These are phyloP conservation scores for Sandelia bainsii DNA, from an alignment of 2,797 vertebrate species.

Conservation along the genomic window DNA sequence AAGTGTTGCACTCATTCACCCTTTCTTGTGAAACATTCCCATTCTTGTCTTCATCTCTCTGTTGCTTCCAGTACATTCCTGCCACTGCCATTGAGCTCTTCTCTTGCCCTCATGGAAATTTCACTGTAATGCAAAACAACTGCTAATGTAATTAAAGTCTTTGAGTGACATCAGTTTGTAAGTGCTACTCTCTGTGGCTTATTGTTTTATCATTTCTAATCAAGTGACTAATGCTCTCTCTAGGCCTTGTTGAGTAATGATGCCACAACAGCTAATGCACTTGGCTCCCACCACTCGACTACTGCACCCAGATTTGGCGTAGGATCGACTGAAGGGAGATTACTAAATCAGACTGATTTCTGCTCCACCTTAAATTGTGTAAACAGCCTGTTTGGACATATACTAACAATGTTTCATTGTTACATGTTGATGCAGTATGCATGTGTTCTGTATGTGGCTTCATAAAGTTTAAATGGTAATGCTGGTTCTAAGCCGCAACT, in stretches of 20 bases:
- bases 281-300: slow-evolving; percentile 68
- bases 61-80: slow-evolving; percentile 67
- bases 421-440: slow-evolving; percentile 27
- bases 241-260: slow-evolving; percentile 73
- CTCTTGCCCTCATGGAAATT: slow-evolving; percentile 73
- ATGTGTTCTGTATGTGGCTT: slow-evolving; percentile 23
- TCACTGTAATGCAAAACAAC: slow-evolving; percentile 80
- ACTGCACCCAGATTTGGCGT: slow-evolving; percentile 70
- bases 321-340: slow-evolving; percentile 61
- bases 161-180: slow-evolving; percentile 76
- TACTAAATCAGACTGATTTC: slow-evolving; percentile 72
- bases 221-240: slow-evolving; percentile 75
- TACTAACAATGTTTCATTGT: slow-evolving; percentile 53
- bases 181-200: slow-evolving; percentile 65
- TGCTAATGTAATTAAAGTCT: slow-evolving; percentile 73
- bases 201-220: slow-evolving; percentile 81
- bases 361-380: slow-evolving; percentile 72
- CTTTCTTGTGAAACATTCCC: slow-evolving; percentile 65
- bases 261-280: slow-evolving; percentile 68
- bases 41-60: slow-evolving; percentile 52
- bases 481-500: slow-evolving; percentile 28
- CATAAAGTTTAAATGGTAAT: slow-evolving; percentile 25
- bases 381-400: slow-evolving; percentile 53
- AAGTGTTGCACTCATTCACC: slow-evolving; percentile 68
- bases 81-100: slow-evolving; percentile 62